Evolutionary conservation across 92 coral and sea anemone genomes (phyloP), one percentile per base, ranked within the genome.

Genomic region (Porites rus): DNA sequence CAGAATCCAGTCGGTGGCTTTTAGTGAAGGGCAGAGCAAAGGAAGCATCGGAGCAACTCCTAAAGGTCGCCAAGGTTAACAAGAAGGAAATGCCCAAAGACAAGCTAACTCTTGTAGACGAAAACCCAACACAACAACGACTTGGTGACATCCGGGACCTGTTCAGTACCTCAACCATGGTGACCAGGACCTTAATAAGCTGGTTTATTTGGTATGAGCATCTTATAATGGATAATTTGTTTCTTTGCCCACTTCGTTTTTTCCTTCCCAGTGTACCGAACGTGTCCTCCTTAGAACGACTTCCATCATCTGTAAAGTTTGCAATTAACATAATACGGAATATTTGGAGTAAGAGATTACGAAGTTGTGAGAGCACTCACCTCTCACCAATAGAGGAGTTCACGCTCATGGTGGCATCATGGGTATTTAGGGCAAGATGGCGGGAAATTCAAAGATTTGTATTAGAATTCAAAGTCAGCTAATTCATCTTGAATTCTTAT

Each of bases 1-100:
- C 96, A 11, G 96, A 93, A 56, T 93, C 96, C 17, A 43, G 83
- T 25, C 92, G 96, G 50, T 93, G 85, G 81, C 81, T 81, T 10
- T 54, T 88, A 50, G 81, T 91, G 18, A 87, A 85, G 24, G 94
- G 94, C 6, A 80, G 69, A 58, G 13, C 13, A 19, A 74, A 80
- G 10, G 84, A 91, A 85, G 92, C 96, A 5, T 70, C 18, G 22
- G 76, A 84, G 8, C 75, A 74, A 59, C 72, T 91, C 68, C 21
- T 22, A 4, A 84, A 69, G 38, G 86, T 87, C 31, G 94, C 94
- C 8, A 54, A 43, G 75, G 46, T 84, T 38, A 93, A 93, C 81
- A 43, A 84, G 1, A 80, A 87, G 12, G 75, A 87, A 10, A 67
- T 81, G 19, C 84, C 84, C 13, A 59, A 69, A 43, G 76, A 76